A percentile compares a stretch with the other conserved stretches of the same genome.
phyloP scores from a whole-genome alignment of 2,797 vertebrate genomes.

The Falco columbarius region DNA sequence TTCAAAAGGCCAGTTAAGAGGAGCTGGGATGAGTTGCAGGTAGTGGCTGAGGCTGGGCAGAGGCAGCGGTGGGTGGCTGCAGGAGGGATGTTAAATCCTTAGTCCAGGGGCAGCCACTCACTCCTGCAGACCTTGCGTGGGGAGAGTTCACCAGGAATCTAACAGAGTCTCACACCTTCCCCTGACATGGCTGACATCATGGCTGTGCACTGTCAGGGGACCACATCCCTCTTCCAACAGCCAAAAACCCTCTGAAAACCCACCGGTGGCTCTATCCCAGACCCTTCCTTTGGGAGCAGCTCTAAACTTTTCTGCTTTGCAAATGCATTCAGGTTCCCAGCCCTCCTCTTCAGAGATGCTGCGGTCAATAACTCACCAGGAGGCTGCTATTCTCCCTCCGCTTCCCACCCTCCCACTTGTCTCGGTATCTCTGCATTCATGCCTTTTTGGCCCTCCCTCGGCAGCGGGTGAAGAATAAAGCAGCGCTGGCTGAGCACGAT shows the following conservation, averaged over 20 bases:
- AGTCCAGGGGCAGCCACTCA: background rate
- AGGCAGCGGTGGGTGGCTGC: background rate
- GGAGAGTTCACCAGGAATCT: background rate
- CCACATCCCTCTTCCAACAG: background rate
- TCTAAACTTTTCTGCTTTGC: background rate
- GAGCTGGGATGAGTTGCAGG: background rate
- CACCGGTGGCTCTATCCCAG: background rate
- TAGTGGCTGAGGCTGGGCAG: background rate
- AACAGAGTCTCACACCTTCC: background rate
- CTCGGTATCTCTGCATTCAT: constrained; percentile 28
- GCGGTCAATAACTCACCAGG: constrained; percentile 39
- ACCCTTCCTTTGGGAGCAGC: background rate
- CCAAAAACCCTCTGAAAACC: background rate
- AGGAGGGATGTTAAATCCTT: background rate
- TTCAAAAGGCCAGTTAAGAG: background rate
- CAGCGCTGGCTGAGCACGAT: constrained; percentile 25
- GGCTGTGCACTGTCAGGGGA: background rate
- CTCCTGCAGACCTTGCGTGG: accelerated
- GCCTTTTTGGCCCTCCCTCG: constrained; percentile 47
- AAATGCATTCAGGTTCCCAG: background rate
- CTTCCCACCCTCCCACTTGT: constrained; percentile 63
- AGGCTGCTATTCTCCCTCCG: constrained; percentile 15
- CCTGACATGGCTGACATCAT: accelerated
- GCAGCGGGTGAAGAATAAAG: constrained; percentile 27
- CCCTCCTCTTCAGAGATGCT: background rate